A percentile compares a stretch with the other conserved stretches of the same genome.
Conservation (phyloP, 2,888 invertebrate species). For the Nemoura dubitans region DNA sequence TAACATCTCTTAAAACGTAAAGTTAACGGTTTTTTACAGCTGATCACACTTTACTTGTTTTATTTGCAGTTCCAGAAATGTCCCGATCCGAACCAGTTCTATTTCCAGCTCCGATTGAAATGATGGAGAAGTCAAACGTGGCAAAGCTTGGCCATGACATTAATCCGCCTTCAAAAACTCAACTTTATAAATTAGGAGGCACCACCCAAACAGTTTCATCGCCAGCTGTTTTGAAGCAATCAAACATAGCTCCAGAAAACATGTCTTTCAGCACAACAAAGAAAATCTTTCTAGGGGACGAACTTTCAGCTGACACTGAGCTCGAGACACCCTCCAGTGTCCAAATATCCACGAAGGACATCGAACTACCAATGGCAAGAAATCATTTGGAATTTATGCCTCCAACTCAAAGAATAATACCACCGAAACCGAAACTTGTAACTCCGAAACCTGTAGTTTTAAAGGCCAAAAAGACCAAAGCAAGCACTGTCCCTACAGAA, state of each 20-base stretch:
- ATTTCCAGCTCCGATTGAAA: neutral
- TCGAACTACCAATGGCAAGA: neutral
- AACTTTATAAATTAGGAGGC: neutral
- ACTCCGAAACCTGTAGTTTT: neutral
- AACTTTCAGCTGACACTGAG: neutral
- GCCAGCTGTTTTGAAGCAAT: neutral
- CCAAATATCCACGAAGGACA: neutral
- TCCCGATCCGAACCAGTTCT: constrained; percentile 23
- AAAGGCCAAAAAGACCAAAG: neutral
- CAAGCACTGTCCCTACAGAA: neutral
- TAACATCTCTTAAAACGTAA: no score
- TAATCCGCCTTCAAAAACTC: neutral
- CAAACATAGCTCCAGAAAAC: neutral
- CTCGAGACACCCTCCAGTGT: neutral
- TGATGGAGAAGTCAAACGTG: neutral
- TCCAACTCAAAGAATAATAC: neutral
- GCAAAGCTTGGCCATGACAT: neutral
- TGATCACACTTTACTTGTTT: neutral
- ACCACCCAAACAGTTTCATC: neutral
- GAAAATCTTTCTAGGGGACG: neutral
- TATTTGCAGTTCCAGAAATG: constrained; percentile 4
- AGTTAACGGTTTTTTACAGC: neutral
- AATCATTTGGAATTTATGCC: neutral
- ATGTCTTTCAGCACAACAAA: neutral
- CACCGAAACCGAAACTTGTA: neutral